Evolutionary conservation across 2,888 invertebrate species (phyloP).

Genomic region (Calameuta filiformis): DNA sequence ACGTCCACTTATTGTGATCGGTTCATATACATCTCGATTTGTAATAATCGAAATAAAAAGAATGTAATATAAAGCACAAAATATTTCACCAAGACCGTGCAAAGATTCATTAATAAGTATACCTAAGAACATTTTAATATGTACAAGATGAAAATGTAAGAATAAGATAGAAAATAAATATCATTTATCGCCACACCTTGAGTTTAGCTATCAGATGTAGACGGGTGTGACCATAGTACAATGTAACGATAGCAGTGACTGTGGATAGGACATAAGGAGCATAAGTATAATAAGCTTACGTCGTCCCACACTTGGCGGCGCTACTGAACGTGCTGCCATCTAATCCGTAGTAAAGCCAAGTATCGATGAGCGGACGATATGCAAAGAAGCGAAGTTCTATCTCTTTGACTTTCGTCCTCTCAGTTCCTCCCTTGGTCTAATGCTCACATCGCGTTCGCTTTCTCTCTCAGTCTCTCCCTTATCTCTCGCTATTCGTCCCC

Average conservation of each 20-base stretch:
- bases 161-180: background rate
- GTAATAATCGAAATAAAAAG: background rate
- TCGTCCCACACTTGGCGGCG: slow-evolving; percentile 15
- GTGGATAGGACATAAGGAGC: slow-evolving; percentile 25
- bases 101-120: background rate
- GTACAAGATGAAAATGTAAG: background rate
- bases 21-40: background rate
- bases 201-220: slow-evolving; percentile 25
- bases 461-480: background rate
- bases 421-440: background rate
- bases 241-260: background rate
- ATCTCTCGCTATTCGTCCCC: slow-evolving; percentile 1
- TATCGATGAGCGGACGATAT: slow-evolving; percentile 24
- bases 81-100: background rate
- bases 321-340: slow-evolving; percentile 10
- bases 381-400: slow-evolving; percentile 9
- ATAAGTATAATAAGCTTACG: slow-evolving; percentile 29
- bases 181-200: slow-evolving; percentile 23
- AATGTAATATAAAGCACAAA: background rate
- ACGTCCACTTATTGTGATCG: background rate
- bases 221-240: slow-evolving; percentile 9
- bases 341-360: slow-evolving; percentile 25
- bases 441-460: background rate
- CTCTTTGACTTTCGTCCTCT: background rate
- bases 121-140: background rate